These are phyloP conservation scores for Illadopsis cleaveri DNA, from an alignment of 2,113 vertebrate species.

Conservation along the genomic window DNA sequence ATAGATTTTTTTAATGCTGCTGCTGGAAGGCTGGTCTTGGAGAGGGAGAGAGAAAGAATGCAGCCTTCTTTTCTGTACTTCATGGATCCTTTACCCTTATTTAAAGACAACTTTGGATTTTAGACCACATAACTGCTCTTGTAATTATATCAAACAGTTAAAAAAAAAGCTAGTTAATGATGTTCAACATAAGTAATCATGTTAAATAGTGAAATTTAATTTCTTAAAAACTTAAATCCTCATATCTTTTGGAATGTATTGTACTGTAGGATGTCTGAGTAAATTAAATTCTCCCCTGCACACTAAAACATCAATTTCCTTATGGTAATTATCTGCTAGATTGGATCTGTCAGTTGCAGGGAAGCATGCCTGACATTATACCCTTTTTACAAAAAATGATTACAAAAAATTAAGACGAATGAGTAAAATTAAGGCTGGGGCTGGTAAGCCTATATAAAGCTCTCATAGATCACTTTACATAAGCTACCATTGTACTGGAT, in stretches of 20 bases:
- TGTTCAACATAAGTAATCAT: slow-evolving; percentile 97
- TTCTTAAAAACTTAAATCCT: slow-evolving; percentile 93
- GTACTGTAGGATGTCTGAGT: slow-evolving; percentile 96
- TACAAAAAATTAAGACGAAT: slow-evolving; percentile 98
- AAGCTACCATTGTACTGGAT: slow-evolving; percentile 88
- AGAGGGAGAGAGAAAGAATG: slow-evolving; percentile 70
- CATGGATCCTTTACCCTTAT: slow-evolving; percentile 93
- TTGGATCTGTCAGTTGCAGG: slow-evolving; percentile 98
- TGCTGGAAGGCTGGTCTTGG: slow-evolving; percentile 44
- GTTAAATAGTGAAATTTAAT: slow-evolving; percentile 99
- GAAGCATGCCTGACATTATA: slow-evolving; percentile 99
- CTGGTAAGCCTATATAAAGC: slow-evolving; percentile 87
- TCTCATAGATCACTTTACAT: slow-evolving; percentile 88
- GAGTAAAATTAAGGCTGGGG: slow-evolving; percentile 93
- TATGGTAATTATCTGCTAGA: slow-evolving; percentile 99
- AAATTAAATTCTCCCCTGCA: slow-evolving; percentile 99
- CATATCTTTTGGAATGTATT: slow-evolving; percentile 98
- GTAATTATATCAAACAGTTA: slow-evolving; percentile 96
- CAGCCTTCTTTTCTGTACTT: slow-evolving; percentile 82
- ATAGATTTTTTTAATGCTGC: slow-evolving; percentile 11
- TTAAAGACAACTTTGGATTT: slow-evolving; percentile 83
- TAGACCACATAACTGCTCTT: slow-evolving; percentile 82
- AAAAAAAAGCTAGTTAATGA: slow-evolving; percentile 83
- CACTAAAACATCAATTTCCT: slow-evolving; percentile 99
- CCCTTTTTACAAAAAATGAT: slow-evolving; percentile 97